Evolutionary conservation across 2,797 vertebrate species (phyloP).

Genomic region (Orientallactaga sibirica): DNA sequence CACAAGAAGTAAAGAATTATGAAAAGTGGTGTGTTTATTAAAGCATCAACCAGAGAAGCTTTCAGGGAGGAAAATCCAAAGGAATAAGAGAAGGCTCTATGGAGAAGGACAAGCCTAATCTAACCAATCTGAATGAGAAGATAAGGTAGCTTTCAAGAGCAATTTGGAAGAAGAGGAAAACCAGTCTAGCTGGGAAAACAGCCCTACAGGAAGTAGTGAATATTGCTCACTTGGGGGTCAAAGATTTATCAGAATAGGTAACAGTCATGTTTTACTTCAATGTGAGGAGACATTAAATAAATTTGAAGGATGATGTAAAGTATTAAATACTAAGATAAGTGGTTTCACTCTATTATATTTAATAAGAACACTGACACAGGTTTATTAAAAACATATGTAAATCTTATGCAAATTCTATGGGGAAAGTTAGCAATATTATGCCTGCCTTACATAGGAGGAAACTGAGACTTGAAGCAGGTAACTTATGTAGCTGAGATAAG

Average conservation of each 20-base stretch:
- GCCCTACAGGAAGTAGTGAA: background rate
- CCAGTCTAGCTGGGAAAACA: background rate
- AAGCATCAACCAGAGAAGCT: background rate
- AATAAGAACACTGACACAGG: background rate
- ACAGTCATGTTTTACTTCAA: background rate
- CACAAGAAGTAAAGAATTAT: background rate
- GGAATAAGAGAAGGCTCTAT: conserved; percentile 2
- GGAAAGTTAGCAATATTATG: background rate
- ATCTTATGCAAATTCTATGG: conserved; percentile 19
- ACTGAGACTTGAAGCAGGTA: background rate
- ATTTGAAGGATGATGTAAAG: background rate
- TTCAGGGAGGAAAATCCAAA: background rate
- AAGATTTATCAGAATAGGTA: background rate
- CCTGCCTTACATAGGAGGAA: background rate
- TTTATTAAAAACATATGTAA: background rate
- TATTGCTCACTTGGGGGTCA: background rate
- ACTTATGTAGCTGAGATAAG: background rate
- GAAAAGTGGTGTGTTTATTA: background rate
- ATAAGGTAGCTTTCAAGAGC: background rate
- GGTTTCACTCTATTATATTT: background rate
- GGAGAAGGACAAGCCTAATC: background rate
- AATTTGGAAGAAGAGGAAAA: background rate
- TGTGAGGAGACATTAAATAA: background rate
- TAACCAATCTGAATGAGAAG: background rate
- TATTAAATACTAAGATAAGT: background rate